phyloP scores from a whole-genome alignment of 2,888 invertebrate species.

The Thera obeliscata region DNA sequence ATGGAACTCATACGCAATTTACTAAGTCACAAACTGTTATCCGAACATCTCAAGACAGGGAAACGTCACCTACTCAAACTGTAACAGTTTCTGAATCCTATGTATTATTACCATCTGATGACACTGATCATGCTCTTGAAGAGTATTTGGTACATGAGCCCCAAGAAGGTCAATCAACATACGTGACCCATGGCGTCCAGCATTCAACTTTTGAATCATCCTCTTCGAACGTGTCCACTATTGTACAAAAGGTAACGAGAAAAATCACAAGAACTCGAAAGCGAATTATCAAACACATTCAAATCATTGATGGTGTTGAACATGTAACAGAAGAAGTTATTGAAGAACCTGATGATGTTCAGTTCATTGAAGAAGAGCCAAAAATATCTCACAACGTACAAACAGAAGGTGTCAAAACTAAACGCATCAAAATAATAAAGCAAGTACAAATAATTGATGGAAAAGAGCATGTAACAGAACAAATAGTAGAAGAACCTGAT shows the following conservation, averaged over 20 bases:
- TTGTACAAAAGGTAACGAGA: constrained; percentile 91
- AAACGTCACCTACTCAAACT: constrained; percentile 49
- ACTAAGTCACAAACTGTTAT: constrained; percentile 28
- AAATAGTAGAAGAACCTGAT: constrained; percentile 90
- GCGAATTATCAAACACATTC: constrained; percentile 89
- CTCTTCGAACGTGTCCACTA: constrained; percentile 80
- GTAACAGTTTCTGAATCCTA: constrained; percentile 50
- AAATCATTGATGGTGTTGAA: constrained; percentile 92
- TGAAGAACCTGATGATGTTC: constrained; percentile 92
- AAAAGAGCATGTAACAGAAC: constrained; percentile 91
- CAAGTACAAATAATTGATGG: constrained; percentile 90
- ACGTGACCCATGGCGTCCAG: constrained; percentile 52
- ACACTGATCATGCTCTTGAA: constrained; percentile 36
- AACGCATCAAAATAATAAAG: constrained; percentile 86
- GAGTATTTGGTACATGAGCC: constrained; percentile 61
- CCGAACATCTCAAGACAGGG: constrained; percentile 44
- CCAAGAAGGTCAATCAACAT: constrained; percentile 48
- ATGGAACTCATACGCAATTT: constrained; percentile 36
- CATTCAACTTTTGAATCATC: constrained; percentile 56
- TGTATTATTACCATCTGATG: constrained; percentile 45
- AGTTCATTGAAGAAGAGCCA: constrained; percentile 87
- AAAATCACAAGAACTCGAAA: constrained; percentile 89
- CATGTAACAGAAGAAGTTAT: constrained; percentile 92
- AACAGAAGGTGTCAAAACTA: constrained; percentile 64
- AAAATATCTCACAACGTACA: constrained; percentile 57